Percentiles rank a stretch among this genome's conserved stretches.
These are phyloP conservation scores for Sminthurides aquaticus DNA, from an alignment of 2,888 invertebrate species.

Conservation along the genomic window DNA sequence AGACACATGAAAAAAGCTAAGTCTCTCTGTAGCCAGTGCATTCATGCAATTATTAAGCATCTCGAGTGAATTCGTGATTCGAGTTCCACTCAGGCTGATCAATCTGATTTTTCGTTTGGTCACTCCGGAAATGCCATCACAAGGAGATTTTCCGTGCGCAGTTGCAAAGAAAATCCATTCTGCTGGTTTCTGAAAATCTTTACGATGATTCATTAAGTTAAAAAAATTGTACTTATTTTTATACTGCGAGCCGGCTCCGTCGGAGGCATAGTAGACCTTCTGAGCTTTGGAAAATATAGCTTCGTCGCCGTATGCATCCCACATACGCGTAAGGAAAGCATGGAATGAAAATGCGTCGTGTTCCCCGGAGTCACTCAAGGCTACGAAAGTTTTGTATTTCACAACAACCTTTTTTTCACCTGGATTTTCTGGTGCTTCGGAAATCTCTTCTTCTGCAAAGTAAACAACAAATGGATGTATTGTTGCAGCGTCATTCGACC, in stretches of 20 bases:
- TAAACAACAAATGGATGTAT: slow-evolving; percentile 6
- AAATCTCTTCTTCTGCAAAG: not conserved
- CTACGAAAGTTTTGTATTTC: not conserved
- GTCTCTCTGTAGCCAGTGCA: not conserved
- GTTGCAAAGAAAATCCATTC: slow-evolving; percentile 13
- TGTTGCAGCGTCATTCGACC: not conserved
- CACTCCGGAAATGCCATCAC: slow-evolving; percentile 4
- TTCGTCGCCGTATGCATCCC: not conserved
- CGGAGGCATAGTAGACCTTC: slow-evolving; percentile 3
- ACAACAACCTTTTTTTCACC: not conserved
- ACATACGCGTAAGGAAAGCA: not conserved
- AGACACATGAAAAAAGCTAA: not conserved
- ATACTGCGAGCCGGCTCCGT: slow-evolving; percentile 8
- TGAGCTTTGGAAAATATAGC: not conserved
- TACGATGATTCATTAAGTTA: slow-evolving; percentile 1
- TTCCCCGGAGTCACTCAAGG: not conserved
- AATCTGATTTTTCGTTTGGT: slow-evolving; percentile 3
- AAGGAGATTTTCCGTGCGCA: slow-evolving; percentile 9
- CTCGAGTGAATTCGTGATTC: not conserved
- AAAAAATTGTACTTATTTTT: slow-evolving; percentile 13
- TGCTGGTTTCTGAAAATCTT: not conserved
- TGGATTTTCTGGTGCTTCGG: too few species aligned
- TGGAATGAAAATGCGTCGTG: slow-evolving; percentile 5
- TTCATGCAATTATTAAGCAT: not conserved
- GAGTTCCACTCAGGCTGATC: not conserved